A percentile compares a stretch with the other conserved stretches of the same genome.
These are phyloP conservation scores for Thyatira batis DNA, from an alignment of 2,888 invertebrate genomes.

Conservation along the genomic window DNA sequence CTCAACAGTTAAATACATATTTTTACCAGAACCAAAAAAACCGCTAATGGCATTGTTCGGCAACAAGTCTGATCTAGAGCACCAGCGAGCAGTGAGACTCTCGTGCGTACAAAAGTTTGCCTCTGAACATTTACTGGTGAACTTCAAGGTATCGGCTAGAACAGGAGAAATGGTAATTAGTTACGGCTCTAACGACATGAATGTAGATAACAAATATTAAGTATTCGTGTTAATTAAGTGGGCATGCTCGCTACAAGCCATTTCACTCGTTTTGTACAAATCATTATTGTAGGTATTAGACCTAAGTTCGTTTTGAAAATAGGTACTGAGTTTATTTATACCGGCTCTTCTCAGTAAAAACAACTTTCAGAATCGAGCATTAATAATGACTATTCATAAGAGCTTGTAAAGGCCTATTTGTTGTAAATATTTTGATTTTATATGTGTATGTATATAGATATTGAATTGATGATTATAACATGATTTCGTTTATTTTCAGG, in stretches of 20 bases:
- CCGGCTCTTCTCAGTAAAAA: too few species aligned
- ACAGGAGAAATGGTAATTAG: slow-evolving; percentile 88
- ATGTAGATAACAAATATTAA: neutral
- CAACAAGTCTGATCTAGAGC: slow-evolving; percentile 89
- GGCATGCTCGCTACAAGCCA: too few species aligned
- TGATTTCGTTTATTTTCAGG: slow-evolving; percentile 64
- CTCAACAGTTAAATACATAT: slow-evolving; percentile 71
- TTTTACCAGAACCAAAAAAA: slow-evolving; percentile 65
- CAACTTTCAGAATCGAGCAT: too few species aligned
- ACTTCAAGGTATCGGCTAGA: slow-evolving; percentile 86
- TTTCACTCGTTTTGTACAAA: too few species aligned
- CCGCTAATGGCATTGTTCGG: slow-evolving; percentile 85
- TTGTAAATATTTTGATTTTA: too few species aligned
- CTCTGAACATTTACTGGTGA: slow-evolving; percentile 83
- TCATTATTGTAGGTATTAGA: too few species aligned
- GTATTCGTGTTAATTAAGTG: too few species aligned
- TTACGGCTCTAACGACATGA: neutral
- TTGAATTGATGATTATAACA: neutral
- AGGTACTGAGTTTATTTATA: too few species aligned
- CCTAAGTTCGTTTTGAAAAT: too few species aligned
- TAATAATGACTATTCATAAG: too few species aligned
- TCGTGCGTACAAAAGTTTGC: slow-evolving; percentile 85
- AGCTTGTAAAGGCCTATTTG: too few species aligned
- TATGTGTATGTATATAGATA: too few species aligned
- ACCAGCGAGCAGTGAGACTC: slow-evolving; percentile 85